Conservation (phyloP, 2,888 invertebrate genomes). For the Acleris laterana region DNA sequence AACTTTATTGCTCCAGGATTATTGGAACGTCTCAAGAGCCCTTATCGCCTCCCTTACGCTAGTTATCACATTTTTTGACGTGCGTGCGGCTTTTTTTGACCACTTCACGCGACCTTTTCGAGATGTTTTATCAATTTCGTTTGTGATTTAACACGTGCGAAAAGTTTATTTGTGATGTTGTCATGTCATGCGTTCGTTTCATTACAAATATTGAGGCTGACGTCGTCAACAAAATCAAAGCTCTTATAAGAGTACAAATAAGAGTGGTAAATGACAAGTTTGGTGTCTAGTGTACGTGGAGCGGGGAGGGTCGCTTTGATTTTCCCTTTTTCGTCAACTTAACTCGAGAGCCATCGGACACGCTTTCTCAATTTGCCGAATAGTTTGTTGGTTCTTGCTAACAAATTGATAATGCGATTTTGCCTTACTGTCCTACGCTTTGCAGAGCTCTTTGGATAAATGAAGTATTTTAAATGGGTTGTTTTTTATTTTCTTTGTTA, state of each 20-base stretch:
- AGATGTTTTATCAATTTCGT: constrained; percentile 43
- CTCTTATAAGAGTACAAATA: not conserved
- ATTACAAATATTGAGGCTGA: not conserved
- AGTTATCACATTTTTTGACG: constrained; percentile 79
- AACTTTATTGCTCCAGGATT: constrained; percentile 73
- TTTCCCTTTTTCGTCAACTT: constrained; percentile 59
- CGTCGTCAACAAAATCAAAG: too few relatives aligned
- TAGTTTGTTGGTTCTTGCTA: constrained; percentile 53
- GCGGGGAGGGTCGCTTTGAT: constrained; percentile 62
- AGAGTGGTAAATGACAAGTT: constrained; percentile 19
- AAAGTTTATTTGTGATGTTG: not conserved
- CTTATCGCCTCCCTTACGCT: constrained; percentile 74
- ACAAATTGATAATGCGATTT: constrained; percentile 22
- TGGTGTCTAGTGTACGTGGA: constrained; percentile 16
- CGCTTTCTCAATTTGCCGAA: constrained; percentile 74
- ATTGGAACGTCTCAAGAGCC: constrained; percentile 66
- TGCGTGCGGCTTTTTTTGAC: constrained; percentile 64
- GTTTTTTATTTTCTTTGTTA: too few relatives aligned
- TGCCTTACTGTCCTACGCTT: too few relatives aligned
- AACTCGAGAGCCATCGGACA: constrained; percentile 62
- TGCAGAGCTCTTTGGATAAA: too few relatives aligned
- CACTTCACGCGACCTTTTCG: constrained; percentile 56
- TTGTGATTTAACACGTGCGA: constrained; percentile 21
- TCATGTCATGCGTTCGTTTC: not conserved
- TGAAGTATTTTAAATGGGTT: too few relatives aligned